A percentile compares a stretch with the other conserved stretches of the same genome.
Evolutionary conservation across 1,140 invertebrate genomes (phyloP).

Genomic region (Zaprionus ornatus): DNA sequence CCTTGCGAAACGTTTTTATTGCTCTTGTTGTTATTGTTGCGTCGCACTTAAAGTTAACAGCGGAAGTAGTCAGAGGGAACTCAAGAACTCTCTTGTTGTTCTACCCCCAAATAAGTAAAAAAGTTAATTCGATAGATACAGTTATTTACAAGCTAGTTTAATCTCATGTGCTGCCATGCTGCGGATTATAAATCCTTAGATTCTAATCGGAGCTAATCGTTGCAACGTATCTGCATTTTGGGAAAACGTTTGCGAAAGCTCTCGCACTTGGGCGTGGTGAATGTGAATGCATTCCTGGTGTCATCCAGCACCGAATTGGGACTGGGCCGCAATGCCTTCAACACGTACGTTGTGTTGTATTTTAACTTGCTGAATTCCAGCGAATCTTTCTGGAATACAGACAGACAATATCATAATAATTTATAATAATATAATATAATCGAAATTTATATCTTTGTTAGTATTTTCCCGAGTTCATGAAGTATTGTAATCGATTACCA

Average conservation of each 20-base stretch:
- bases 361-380: slow-evolving; percentile 78
- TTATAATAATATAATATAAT: too few relatives aligned
- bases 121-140: slow-evolving; percentile 65
- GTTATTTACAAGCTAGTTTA: slow-evolving; percentile 75
- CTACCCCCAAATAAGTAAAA: slow-evolving; percentile 55
- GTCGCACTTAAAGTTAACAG: slow-evolving; percentile 51
- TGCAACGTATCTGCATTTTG: slow-evolving; percentile 74
- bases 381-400: slow-evolving; percentile 66
- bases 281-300: slow-evolving; percentile 58
- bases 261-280: slow-evolving; percentile 78
- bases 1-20: slow-evolving; percentile 24
- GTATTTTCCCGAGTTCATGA: too few relatives aligned
- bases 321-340: slow-evolving; percentile 53
- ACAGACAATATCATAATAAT: too few relatives aligned
- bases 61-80: not conserved
- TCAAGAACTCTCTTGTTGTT: not conserved
- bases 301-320: slow-evolving; percentile 62
- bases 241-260: slow-evolving; percentile 73
- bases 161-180: slow-evolving; percentile 56
- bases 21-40: slow-evolving; percentile 32
- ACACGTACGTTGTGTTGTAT: slow-evolving; percentile 77
- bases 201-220: slow-evolving; percentile 33
- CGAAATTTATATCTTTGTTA: too few relatives aligned
- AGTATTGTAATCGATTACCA: too few relatives aligned
- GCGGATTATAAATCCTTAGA: not conserved